Base-by-base conservation (phyloP, 2,888 invertebrate genomes). In the Xylocampa areola region DNA sequence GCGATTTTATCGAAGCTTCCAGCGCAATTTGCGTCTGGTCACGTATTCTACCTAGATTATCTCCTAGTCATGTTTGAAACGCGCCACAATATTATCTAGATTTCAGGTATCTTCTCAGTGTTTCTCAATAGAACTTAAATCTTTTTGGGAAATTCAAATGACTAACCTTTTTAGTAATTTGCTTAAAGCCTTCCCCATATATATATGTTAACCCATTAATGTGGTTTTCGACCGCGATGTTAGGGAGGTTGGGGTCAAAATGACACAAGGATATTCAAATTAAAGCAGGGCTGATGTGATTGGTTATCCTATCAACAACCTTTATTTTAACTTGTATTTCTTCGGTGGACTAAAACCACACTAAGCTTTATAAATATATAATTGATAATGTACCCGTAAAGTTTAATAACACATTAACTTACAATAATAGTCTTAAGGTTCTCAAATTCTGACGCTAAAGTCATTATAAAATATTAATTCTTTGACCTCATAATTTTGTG, bases 41-140 rank as follows among this genome's bases (percentile, higher is more conserved):
- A 72, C 66, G 75, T 66, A 60, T 64, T 62, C 53, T 33, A 47
- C 58, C 54, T 64, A 58, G 54, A 53, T 52, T 33, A 13, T 35
- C 21, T 30, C 17, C 45, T 19, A 57, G 51, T 21, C 14, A 14
- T 32, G 32, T 39, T 33, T 49, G 40, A 45, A 36, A 48, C 11
- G 27, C n/a, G 30, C 30, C 17, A 23, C 21, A 19, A 16, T 33
- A 36, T 54, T 61, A 48, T 45, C 30, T 47, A 41, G 25, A 23
- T n/a, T n/a, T n/a, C n/a, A n/a, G n/a, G n/a, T n/a, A n/a, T n/a
- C n/a, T n/a, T n/a, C n/a, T n/a, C n/a, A n/a, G n/a, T n/a, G n/a
- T n/a, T n/a, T n/a, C n/a, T n/a, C n/a, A n/a, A n/a, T n/a, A n/a
- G n/a, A n/a, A n/a, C n/a, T n/a, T n/a, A n/a, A n/a, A n/a, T 4